A percentile compares a stretch with the other conserved stretches of the same genome.
These are phyloP conservation scores for Heliconius nattereri DNA, from an alignment of 1,140 invertebrate species.

Conservation along the genomic window DNA sequence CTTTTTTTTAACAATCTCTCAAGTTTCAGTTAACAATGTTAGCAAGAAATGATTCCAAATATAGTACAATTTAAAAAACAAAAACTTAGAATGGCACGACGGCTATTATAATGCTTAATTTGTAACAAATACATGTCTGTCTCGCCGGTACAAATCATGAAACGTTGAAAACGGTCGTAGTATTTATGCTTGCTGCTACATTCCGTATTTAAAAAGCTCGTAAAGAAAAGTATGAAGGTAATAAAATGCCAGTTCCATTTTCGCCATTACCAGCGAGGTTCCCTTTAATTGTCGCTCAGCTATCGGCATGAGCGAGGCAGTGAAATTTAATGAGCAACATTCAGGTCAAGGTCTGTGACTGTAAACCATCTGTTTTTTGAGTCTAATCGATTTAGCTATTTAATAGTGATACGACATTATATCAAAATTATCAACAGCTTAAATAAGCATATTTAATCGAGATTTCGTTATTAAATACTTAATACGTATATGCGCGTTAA, in stretches of 20 bases:
- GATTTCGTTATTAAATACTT: background rate
- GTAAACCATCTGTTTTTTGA: constrained; percentile 44
- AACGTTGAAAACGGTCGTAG: constrained; percentile 33
- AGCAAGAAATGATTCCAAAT: background rate
- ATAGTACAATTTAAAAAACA: background rate
- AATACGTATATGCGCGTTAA: background rate
- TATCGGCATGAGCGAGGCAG: constrained; percentile 55
- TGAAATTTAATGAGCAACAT: constrained; percentile 67
- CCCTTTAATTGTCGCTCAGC: constrained; percentile 60
- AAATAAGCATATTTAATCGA: background rate
- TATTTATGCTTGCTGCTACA: constrained; percentile 38
- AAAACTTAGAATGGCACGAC: background rate
- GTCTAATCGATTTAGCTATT: constrained; percentile 49
- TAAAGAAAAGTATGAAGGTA: constrained; percentile 55
- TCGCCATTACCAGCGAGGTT: constrained; percentile 49
- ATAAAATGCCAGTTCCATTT: constrained; percentile 55
- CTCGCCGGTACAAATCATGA: constrained; percentile 27
- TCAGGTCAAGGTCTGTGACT: constrained; percentile 60
- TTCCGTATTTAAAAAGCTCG: constrained; percentile 42
- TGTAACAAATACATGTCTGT: constrained; percentile 16
- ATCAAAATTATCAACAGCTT: constrained; percentile 8
- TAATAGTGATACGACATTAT: background rate
- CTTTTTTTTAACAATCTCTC: background rate
- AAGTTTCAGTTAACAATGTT: background rate
- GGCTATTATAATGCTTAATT: background rate